A percentile compares a stretch with the other conserved stretches of the same genome.
Evolutionary conservation across 2,888 invertebrate species (phyloP).

Genomic region (Actias luna): DNA sequence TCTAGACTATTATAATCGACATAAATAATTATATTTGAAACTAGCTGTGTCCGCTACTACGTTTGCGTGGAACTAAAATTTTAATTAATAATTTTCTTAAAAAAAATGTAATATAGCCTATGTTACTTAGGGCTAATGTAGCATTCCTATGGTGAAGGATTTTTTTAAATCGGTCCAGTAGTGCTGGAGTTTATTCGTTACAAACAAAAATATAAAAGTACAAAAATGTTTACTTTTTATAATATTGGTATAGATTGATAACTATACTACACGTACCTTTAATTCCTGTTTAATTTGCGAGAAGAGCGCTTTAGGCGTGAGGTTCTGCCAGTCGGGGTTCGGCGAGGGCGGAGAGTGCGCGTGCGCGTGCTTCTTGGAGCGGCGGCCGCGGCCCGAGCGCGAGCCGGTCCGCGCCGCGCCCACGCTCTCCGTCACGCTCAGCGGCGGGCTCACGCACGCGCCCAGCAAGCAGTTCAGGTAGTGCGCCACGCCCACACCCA

Average conservation of each 20-base stretch:
- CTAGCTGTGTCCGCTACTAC: too few species aligned
- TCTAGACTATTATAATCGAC: too few species aligned
- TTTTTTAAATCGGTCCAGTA: too few species aligned
- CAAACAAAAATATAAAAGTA: too few species aligned
- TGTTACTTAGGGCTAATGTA: too few species aligned
- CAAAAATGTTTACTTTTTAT: too few species aligned
- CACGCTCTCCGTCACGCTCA: slow-evolving; percentile 50
- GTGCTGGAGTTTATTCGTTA: too few species aligned
- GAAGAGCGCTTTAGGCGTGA: slow-evolving; percentile 95
- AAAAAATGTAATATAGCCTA: too few species aligned
- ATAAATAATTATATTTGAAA: too few species aligned
- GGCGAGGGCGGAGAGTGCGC: slow-evolving; percentile 40
- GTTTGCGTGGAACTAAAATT: too few species aligned
- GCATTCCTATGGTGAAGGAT: too few species aligned
- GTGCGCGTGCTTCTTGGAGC: slow-evolving; percentile 46
- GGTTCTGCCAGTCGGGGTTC: slow-evolving; percentile 88
- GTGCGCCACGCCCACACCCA: slow-evolving; percentile 95
- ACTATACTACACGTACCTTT: slow-evolving; percentile 50
- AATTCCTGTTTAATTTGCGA: slow-evolving; percentile 92
- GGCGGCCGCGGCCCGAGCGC: slow-evolving; percentile 64
- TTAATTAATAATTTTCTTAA: too few species aligned
- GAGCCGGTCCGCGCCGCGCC: slow-evolving; percentile 83
- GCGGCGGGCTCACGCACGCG: slow-evolving; percentile 83
- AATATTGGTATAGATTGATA: neutral
- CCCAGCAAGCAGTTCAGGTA: slow-evolving; percentile 98